Evolutionary conservation across 2,888 invertebrate genomes (phyloP).

Genomic region (Nasonovia ribisnigri): DNA sequence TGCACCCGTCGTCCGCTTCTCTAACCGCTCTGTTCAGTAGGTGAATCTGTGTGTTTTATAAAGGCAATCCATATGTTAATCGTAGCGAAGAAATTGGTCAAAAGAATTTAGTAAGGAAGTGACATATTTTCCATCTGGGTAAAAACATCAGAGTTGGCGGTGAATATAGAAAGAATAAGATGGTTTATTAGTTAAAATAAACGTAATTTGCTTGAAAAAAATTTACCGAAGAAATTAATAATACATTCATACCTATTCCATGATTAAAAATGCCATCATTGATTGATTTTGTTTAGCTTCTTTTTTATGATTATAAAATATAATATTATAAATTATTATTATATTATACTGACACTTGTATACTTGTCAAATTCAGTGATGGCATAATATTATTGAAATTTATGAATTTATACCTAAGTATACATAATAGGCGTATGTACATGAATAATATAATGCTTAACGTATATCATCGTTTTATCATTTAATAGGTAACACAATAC

Average conservation of each 20-base stretch:
- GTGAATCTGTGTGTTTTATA: background rate
- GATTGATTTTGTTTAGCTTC: background rate
- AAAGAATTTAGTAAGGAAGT: background rate
- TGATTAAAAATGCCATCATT: background rate
- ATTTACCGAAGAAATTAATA: background rate
- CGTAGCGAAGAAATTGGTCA: background rate
- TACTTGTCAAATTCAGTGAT: background rate
- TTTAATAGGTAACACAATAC: background rate
- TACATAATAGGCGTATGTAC: no score
- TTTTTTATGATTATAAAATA: background rate
- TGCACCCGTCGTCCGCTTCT: background rate
- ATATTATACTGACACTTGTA: background rate
- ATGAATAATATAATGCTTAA: background rate
- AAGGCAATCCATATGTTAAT: background rate
- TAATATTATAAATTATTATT: background rate
- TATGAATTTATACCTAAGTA: no score
- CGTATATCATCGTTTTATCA: background rate
- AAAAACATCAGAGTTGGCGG: background rate
- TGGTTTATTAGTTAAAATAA: background rate
- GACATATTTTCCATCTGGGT: background rate
- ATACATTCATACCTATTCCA: background rate
- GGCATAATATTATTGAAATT: background rate
- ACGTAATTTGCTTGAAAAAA: background rate
- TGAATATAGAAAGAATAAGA: background rate
- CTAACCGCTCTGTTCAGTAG: slow-evolving; percentile 3